phyloP scores from a whole-genome alignment of 2,113 vertebrate species.

The Crocuta crocuta region DNA sequence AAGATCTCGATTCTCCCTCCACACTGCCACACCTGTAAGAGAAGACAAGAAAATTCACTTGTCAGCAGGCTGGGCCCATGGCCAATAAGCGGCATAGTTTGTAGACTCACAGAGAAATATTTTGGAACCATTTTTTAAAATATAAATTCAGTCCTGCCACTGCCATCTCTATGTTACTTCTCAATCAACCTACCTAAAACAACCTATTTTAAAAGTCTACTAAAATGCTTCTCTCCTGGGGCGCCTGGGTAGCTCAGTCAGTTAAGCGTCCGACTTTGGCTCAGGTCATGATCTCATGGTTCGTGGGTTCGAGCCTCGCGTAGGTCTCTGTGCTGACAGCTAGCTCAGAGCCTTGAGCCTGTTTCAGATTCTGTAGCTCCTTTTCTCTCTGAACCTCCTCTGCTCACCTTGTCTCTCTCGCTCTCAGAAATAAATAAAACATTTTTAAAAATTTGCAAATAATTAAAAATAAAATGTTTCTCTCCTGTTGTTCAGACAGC shows the following conservation, averaged over 20 bases:
- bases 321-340: too few relatives aligned
- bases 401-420: too few relatives aligned
- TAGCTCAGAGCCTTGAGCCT: too few relatives aligned
- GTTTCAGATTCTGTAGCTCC: too few relatives aligned
- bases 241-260: too few relatives aligned
- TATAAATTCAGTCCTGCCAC: background rate
- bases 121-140: background rate
- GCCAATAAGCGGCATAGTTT: background rate
- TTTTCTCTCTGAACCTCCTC: too few relatives aligned
- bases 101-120: background rate
- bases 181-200: background rate
- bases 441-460: too few relatives aligned
- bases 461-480: background rate
- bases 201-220: background rate
- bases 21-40: conserved; percentile 89
- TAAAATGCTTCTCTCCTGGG: background rate
- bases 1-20: conserved; percentile 90
- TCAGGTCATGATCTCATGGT: too few relatives aligned
- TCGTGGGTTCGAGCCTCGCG: too few relatives aligned
- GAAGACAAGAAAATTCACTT: background rate
- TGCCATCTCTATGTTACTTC: background rate
- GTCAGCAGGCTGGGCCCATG: background rate
- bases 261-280: too few relatives aligned
- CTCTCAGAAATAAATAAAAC: too few relatives aligned
- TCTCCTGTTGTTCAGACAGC: background rate